phyloP scores from a whole-genome alignment of 2,113 vertebrate genomes.

The Serilophus lunatus region DNA sequence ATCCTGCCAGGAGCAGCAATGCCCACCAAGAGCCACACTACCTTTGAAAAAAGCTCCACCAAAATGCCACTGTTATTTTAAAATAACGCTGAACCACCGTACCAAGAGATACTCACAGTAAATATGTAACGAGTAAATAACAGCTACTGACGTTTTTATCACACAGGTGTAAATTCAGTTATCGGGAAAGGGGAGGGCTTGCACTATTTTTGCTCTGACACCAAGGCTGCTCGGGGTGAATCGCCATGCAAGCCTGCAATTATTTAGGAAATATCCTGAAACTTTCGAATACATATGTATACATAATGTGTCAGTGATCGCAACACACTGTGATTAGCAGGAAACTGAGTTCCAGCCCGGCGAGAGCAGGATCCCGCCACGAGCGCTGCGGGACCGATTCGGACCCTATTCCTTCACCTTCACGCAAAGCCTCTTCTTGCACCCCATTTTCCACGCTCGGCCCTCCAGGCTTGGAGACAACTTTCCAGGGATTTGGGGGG shows the following conservation, averaged over 20 bases:
- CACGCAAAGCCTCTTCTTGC: neutral
- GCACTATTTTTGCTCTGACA: neutral
- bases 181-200: neutral
- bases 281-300: neutral
- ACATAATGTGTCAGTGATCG: neutral
- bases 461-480: neutral
- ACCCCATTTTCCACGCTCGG: neutral
- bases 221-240: neutral
- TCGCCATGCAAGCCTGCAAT: neutral
- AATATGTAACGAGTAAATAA: neutral
- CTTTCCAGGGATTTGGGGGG: neutral
- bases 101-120: neutral
- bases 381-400: neutral
- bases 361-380: neutral
- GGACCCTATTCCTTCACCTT: neutral
- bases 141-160: neutral
- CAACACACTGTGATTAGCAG: neutral
- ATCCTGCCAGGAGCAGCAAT: neutral
- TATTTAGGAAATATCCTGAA: neutral
- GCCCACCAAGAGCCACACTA: neutral
- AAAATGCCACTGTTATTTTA: neutral
- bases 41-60: neutral
- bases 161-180: neutral
- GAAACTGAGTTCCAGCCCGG: neutral
- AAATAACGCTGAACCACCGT: neutral